Base-by-base conservation (phyloP, 2,113 vertebrate genomes). In the Helogale parvula region DNA sequence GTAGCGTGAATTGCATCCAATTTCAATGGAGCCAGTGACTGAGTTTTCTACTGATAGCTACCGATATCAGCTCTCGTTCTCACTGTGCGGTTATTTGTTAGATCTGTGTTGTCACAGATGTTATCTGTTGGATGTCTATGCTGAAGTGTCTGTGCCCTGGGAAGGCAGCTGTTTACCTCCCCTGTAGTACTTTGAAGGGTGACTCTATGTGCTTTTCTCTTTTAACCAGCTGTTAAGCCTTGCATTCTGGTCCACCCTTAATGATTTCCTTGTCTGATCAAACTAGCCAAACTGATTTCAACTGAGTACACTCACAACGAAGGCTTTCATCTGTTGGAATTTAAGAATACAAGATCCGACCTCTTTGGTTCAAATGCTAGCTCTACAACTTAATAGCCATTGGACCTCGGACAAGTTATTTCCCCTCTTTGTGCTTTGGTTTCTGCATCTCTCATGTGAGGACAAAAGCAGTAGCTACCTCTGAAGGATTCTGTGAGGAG, bases 261-360 rank as follows among this genome's bases (percentile, higher is more conserved):
- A 71, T 76, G 88, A 52, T 77, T 38, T 47, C 19, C 11, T 57
- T 33, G 57, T 54, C 80, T 74, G 14, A 25, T 3, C 74, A 47
- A 90, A 50, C 31, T 5, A 80, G n/a, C 23, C 35, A 95, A 57
- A 60, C 29, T 35, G n/a, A 71, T 68, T 84, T 90, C 41, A 50
- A 27, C 10, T 47, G 57, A 50, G 41, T 86, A n/a, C 13, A 68
- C 10, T 29, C 31, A 69, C 0, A 5, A 5, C 15, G 38, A 5
- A 77, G 38, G 23, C 23, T 63, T 74, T 38, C 17, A 8, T 33
- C 71, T 74, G 52, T 15, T 54, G 8, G 4, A 5, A 33, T n/a
- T n/a, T 41, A 85, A 86, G 84, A 33, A 16, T 19, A 14, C 0
- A 12, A 54, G 31, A 74, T 79, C 35, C 19, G 29, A 7, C 13